Evolutionary conservation across 1,140 invertebrate genomes (phyloP).

Genomic region (Orchesella cincta): DNA sequence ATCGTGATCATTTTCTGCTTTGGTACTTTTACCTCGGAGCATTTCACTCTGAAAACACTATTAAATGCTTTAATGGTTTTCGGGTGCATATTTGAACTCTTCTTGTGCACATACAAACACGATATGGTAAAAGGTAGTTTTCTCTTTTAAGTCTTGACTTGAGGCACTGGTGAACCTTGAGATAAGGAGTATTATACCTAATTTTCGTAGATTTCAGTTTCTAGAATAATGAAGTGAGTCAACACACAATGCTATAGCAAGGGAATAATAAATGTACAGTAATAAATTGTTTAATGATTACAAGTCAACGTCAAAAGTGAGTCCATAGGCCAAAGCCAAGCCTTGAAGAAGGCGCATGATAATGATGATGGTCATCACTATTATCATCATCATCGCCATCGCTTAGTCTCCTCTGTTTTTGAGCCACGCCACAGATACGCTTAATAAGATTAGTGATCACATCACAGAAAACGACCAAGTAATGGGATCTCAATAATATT

Average conservation of each 20-base stretch:
- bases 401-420: too few relatives aligned
- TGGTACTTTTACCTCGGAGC: conserved; percentile 18
- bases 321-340: conserved; percentile 16
- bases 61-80: conserved; percentile 25
- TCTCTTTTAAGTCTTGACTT: not conserved
- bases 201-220: not conserved
- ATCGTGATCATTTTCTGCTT: conserved; percentile 13
- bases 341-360: conserved; percentile 11
- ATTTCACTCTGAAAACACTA: conserved; percentile 25
- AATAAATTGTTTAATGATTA: conserved; percentile 1
- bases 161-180: conserved; percentile 5
- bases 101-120: not conserved
- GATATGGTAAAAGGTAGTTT: not conserved
- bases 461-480: too few relatives aligned
- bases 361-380: conserved; percentile 28
- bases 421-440: too few relatives aligned
- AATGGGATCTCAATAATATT: not conserved
- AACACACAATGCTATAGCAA: not conserved
- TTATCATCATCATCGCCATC: not conserved
- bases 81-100: conserved; percentile 18
- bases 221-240: not conserved
- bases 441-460: too few relatives aligned
- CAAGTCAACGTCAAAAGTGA: not conserved
- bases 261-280: not conserved
- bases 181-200: not conserved